Evolutionary conservation across 2,113 vertebrate species (phyloP).

Genomic region (Corapipo altera): DNA sequence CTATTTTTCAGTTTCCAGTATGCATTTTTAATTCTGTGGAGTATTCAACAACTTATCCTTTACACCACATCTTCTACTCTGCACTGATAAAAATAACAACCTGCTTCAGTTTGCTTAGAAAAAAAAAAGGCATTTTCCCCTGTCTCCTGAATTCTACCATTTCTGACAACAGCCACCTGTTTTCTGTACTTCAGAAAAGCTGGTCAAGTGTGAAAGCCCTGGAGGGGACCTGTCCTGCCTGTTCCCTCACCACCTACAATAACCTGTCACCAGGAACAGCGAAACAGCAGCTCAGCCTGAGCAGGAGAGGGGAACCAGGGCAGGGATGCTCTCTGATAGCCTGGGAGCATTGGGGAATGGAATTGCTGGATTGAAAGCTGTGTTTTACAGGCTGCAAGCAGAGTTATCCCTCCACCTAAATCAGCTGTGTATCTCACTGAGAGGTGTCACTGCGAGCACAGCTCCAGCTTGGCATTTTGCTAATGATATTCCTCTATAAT

Average conservation of each 20-base stretch:
- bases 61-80: background rate
- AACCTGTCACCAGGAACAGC: background rate
- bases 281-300: background rate
- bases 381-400: background rate
- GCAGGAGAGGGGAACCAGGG: background rate
- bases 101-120: background rate
- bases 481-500: background rate
- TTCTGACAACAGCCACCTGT: conserved; percentile 13
- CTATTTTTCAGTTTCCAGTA: background rate
- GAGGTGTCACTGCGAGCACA: background rate
- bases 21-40: background rate
- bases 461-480: background rate
- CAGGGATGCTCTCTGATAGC: background rate
- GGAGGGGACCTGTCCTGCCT: background rate
- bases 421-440: background rate
- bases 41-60: background rate
- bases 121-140: background rate
- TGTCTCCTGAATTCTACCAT: background rate
- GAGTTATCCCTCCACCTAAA: background rate
- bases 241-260: background rate
- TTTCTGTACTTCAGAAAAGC: background rate
- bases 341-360: background rate
- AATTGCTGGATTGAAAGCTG: background rate
- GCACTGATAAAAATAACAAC: background rate
- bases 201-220: background rate